Evolutionary conservation across 2,888 invertebrate genomes (phyloP).

Genomic region (Acanthosepion lycidas): DNA sequence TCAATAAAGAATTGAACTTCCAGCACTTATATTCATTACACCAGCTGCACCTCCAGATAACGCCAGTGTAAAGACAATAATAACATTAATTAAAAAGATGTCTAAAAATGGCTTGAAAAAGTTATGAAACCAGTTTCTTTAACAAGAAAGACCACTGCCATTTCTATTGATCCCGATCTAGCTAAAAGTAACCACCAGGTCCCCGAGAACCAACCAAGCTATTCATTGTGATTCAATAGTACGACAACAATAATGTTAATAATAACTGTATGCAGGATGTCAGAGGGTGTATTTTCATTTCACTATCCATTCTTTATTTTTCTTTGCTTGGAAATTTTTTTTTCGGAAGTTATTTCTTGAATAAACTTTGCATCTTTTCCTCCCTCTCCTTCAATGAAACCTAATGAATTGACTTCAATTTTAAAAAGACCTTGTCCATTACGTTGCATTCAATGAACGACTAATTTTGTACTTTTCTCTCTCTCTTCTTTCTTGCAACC

Average conservation of each 20-base stretch:
- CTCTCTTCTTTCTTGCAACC: neutral
- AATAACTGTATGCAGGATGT: neutral
- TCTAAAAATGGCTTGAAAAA: no score
- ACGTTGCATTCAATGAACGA: neutral
- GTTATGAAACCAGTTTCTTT: neutral
- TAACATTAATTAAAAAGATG: no score
- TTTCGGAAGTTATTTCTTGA: neutral
- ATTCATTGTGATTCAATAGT: neutral
- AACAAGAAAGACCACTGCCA: neutral
- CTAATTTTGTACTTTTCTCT: neutral
- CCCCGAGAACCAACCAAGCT: neutral
- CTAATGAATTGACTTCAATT: neutral
- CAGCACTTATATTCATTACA: no score
- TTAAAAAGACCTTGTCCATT: neutral
- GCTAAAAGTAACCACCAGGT: neutral
- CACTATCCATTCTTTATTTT: neutral
- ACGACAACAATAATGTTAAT: neutral
- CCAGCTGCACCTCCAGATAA: no score
- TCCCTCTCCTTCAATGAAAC: neutral
- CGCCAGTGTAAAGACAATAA: no score
- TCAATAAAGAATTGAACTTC: no score
- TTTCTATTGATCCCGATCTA: neutral
- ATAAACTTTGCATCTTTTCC: neutral
- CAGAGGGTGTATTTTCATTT: conserved; percentile 33
- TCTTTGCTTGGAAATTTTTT: neutral